These are phyloP conservation scores for Brachypteracias leptosomus DNA, from an alignment of 2,113 vertebrate genomes.

Conservation along the genomic window DNA sequence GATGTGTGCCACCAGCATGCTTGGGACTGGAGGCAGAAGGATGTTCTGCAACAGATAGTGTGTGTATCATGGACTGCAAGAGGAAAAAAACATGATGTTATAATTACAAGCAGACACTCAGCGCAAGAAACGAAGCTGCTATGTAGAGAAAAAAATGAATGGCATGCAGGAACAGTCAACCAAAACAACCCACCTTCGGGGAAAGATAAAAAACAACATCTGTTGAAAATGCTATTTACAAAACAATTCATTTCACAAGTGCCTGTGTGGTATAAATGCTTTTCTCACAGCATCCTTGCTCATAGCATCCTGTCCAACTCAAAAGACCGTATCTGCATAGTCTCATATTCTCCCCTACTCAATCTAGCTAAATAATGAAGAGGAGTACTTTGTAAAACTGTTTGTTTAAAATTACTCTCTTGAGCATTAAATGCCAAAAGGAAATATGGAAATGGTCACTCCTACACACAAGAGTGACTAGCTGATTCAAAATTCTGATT, in stretches of 20 bases:
- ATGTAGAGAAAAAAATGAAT: background rate
- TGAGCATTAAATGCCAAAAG: conserved; percentile 20
- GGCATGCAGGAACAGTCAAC: background rate
- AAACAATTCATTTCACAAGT: background rate
- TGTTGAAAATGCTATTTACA: background rate
- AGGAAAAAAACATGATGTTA: background rate
- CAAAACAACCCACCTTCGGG: background rate
- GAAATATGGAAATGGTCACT: conserved; percentile 39
- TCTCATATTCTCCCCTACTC: background rate
- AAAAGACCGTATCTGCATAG: background rate
- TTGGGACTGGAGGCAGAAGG: background rate
- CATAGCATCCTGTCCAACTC: background rate
- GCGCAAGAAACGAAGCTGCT: background rate
- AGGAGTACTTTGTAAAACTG: background rate
- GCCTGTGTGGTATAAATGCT: background rate
- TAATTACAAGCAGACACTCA: background rate
- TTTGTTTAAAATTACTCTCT: background rate
- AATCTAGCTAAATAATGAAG: background rate
- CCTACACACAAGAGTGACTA: background rate
- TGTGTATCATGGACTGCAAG: background rate
- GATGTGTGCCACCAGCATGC: background rate
- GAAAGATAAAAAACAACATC: background rate
- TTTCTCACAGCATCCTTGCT: background rate
- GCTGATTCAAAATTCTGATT: background rate
- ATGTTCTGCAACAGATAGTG: background rate